Base-by-base conservation (phyloP, 2,888 invertebrate species). In the Phlogophora meticulosa region DNA sequence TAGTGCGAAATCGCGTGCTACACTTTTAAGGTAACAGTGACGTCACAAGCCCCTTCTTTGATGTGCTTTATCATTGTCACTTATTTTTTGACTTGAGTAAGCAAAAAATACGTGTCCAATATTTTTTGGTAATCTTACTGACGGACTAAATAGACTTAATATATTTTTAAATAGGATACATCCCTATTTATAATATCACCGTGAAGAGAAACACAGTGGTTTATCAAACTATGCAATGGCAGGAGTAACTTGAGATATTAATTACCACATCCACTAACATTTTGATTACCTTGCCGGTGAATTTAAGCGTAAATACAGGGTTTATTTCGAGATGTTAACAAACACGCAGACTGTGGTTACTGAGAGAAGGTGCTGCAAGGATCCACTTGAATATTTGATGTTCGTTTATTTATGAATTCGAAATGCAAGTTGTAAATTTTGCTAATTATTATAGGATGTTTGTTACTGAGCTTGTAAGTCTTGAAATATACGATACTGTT, bases 281-380 rank as follows among this genome's bases (percentile, higher is more conserved):
- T 71, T 72, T 52, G 45, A 71, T 72, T 72, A 46, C 72, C 45
- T 52, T 36, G 51, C 55, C 36, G n/a, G 55, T 62, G 71, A 52
- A 57, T 72, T 71, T 46, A 57, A 72, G 51, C 56, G 64, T 64
- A 64, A 64, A 72, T 53, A 65, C 65, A 13, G 4, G 24, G 73
- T 32, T 73, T 60, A 67, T 72, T 72, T 73, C 15, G 74, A 67
- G 46, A 52, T 38, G 17, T 51, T 46, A 52, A 67, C 67, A 73
- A 73, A 60, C 56, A 60, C 46, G 36, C 51, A 60, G 49, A 38
- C 34, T 66, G 73, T 15, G 67, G 76, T 78, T 76, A 70, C 70
- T 72, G 66, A 75, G 69, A 58, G 65, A 69, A 78, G 75, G 78
- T 76, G 71, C 52, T 55, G 60, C 58, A 38, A 48, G 48, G 53